A percentile compares a stretch with the other conserved stretches of the same genome.
Evolutionary conservation across 2,113 vertebrate species (phyloP).

Genomic region (Malurus alboscapulatus): DNA sequence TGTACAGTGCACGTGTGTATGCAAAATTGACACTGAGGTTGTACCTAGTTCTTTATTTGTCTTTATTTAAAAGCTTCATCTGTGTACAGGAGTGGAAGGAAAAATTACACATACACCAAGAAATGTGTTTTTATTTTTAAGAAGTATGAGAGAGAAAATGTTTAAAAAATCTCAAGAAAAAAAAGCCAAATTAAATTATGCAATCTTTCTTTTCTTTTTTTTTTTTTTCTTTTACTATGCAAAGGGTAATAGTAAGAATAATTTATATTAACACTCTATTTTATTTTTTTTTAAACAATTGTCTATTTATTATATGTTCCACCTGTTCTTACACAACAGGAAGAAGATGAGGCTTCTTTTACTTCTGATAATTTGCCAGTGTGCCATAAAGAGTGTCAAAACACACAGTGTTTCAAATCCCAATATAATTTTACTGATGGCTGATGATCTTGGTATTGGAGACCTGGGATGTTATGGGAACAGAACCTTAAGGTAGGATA

Average conservation of each 20-base stretch:
- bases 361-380: conserved; percentile 32
- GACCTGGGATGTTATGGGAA: conserved; percentile 90
- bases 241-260: background rate
- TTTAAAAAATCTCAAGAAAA: background rate
- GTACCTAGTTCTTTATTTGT: background rate
- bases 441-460: conserved; percentile 90
- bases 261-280: background rate
- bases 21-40: background rate
- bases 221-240: background rate
- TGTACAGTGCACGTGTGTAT: background rate
- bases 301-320: background rate
- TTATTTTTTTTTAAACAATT: background rate
- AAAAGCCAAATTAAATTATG: background rate
- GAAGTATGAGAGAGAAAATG: background rate
- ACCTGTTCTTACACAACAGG: background rate
- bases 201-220: background rate
- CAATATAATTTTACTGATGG: conserved; percentile 84
- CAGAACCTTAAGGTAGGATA: conserved; percentile 82
- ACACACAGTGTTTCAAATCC: conserved; percentile 48
- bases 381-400: background rate
- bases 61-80: background rate
- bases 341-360: conserved; percentile 70
- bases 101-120: background rate
- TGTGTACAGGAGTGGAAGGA: background rate
- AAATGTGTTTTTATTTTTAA: background rate